Base-by-base conservation (phyloP, 2,113 vertebrate genomes). In the Dromiciops gliroides region DNA sequence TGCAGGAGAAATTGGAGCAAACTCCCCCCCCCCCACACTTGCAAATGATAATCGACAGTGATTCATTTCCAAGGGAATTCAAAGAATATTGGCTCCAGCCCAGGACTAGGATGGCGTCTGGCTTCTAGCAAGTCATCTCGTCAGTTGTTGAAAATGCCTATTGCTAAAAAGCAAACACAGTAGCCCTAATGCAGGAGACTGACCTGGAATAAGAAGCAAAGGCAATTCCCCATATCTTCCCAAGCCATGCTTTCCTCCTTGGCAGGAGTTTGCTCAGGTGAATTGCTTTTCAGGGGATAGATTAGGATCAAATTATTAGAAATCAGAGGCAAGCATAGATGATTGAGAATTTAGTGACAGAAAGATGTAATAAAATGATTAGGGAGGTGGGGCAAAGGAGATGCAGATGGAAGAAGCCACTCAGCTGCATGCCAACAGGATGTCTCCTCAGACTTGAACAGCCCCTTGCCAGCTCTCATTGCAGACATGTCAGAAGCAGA, bases 221-320 rank as follows among this genome's bases (percentile, higher is more conserved):
- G 93, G 44, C 94, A 95, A 95, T 92, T 95, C 94, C 94, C 28
- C 50, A 11, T 94, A n/a, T 93, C 67, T 97, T 95, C 22, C 5
- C 93, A 97, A 93, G 88, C 6, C 90, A 94, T 94, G 51, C 6
- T 31, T 94, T 23, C 44, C 47, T 60, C 51, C 51, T 2, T 44
- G 11, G 9, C 51, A 90, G n/a, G 28, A 89, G 12, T 94, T 98
- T 94, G 22, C 47, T 92, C 90, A 53, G 8, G 91, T 89, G 93
- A 98, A 96, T 92, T 97, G 48, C 48, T 97, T 97, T 96, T 96
- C 75, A 93, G 91, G 52, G 88, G 50, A 91, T 92, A 94, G 88
- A 48, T 91, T 95, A 94, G 25, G 19, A 93, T 96, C 56, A 93
- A 94, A 95, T 97, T 48, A 90, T 92, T 94, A 89, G 89, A 96